Evolutionary conservation across 2,888 invertebrate species (phyloP).

Genomic region (Prosapia bicincta): DNA sequence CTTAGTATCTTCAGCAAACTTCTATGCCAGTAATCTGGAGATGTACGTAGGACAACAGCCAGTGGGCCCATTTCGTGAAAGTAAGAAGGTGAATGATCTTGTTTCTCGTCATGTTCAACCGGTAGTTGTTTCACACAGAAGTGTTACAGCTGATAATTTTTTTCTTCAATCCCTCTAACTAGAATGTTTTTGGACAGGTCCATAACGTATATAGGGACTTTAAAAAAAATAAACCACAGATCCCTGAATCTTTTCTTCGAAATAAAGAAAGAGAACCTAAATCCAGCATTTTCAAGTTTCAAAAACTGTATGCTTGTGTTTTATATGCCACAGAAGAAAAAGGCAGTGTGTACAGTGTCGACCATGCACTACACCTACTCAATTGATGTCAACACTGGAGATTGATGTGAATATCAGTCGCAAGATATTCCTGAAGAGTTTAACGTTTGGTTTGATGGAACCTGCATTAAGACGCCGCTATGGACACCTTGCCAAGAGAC

Average conservation of each 20-base stretch:
- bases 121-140: neutral
- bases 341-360: neutral
- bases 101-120: constrained; percentile 21
- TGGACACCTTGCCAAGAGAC: constrained; percentile 3
- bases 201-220: neutral
- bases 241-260: neutral
- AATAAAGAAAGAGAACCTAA: constrained; percentile 3
- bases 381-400: neutral
- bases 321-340: neutral
- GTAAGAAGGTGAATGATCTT: constrained; percentile 23
- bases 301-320: constrained; percentile 1
- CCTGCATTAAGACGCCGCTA: neutral
- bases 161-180: neutral
- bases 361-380: constrained; percentile 3
- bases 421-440: neutral
- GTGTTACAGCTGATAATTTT: constrained; percentile 9
- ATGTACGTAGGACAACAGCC: constrained; percentile 28
- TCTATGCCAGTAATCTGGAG: constrained; percentile 27
- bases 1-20: constrained; percentile 25
- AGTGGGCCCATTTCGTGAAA: constrained; percentile 23
- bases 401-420: neutral
- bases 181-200: neutral
- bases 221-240: constrained; percentile 3
- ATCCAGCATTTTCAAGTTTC: constrained; percentile 7
- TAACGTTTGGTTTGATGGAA: neutral